Base-by-base conservation (phyloP, 2,113 vertebrate species). In the Athene cunicularia region DNA sequence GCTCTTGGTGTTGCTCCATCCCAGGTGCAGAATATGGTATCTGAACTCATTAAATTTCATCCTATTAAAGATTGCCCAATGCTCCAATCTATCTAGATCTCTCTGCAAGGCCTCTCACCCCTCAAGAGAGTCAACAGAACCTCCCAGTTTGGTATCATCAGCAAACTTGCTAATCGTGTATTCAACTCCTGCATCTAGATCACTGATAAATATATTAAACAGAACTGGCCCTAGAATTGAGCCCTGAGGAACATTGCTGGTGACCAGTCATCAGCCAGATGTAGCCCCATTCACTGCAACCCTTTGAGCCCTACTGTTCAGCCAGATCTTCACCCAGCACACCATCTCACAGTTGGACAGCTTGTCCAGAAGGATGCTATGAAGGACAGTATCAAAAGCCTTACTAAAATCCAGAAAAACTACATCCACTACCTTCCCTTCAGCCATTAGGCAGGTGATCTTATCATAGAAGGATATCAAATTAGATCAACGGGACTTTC, bases 1-100 rank as follows among this genome's bases (percentile, higher is more conserved):
- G 12, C 1, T 1, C 9, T 10, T 8, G 5, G 20, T 6, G 4
- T 50, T 81, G 43, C 45, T 62, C 15, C 2, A 4, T 26, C 62
- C 11, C 11, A 86, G 18, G 35, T 26, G 41, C 33, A 86, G 35
- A 33, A 52, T 24, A 27, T 4, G 9, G 19, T 37, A 52, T 79
- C 41, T 81, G 19, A 11, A 68, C 8, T 35, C 63, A 19, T 47
- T 53, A 53, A 9, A 32, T 59, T 73, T 87, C 3, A 9, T 58
- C 35, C 22, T 11, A 8, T 22, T 82, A 47, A 66, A n/a, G 53
- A 58, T 11, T 37, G 9, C 3, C 27, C 26, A 43, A 13, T 59
- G 32, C 23, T 80, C n/a, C 27, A 41, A 49, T 47, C 37, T 66
- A 16, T 55, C 33, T 28, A 45, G 23, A 50, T 67, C 21, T 15